Conservation (phyloP, 2,113 vertebrate genomes). For the Ammospiza caudacuta region DNA sequence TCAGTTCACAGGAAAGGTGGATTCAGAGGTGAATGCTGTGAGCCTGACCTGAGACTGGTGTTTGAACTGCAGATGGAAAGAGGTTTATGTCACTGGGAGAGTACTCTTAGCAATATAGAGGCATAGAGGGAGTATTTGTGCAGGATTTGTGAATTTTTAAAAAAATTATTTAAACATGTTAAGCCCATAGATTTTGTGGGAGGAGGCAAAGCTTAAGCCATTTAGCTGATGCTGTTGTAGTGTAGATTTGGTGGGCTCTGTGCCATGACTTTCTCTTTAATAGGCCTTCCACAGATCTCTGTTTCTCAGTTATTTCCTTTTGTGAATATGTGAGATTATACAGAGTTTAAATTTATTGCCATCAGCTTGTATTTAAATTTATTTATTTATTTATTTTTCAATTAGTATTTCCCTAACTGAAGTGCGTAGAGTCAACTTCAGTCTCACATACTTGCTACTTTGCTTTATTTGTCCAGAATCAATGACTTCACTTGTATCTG, state of each 20-base stretch:
- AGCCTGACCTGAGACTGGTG: background rate
- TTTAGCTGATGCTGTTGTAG: background rate
- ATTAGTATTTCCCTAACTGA: background rate
- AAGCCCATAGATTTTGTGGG: background rate
- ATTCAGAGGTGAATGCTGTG: background rate
- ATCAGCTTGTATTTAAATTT: background rate
- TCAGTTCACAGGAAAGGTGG: background rate
- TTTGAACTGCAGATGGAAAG: background rate
- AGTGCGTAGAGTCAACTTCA: background rate
- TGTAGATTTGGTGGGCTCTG: background rate
- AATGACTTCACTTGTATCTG: background rate
- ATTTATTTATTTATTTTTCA: background rate
- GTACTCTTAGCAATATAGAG: background rate
- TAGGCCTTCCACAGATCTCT: background rate
- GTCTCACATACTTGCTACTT: background rate
- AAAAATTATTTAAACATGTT: too few relatives aligned
- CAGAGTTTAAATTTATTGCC: background rate
- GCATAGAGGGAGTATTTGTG: background rate
- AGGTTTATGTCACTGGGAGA: background rate
- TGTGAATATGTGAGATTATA: background rate
- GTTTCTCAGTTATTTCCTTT: background rate
- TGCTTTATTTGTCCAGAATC: background rate
- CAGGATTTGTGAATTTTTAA: background rate
- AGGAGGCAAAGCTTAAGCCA: background rate
- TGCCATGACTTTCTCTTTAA: background rate